A percentile compares a stretch with the other conserved stretches of the same genome.
Conservation (phyloP, 2,113 vertebrate species). For the Charadrius vociferus region DNA sequence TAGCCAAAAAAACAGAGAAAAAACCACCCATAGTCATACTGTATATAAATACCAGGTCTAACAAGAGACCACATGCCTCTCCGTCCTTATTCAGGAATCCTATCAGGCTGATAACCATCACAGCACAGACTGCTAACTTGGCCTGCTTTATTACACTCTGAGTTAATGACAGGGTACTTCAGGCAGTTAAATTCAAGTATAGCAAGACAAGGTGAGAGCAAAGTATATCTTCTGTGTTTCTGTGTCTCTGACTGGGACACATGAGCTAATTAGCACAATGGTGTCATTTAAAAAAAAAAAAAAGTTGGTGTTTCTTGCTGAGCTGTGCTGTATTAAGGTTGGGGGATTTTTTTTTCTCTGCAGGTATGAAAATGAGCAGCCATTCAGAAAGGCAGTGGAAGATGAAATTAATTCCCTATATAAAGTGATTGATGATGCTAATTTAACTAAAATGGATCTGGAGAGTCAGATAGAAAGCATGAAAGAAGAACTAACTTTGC, state of each 20-base stretch:
- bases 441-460: constrained; percentile 86
- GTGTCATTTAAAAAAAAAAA: neutral
- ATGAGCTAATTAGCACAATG: neutral
- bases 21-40: neutral
- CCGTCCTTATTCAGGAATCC: neutral
- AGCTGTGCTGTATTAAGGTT: neutral
- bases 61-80: neutral
- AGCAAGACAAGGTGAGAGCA: neutral
- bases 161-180: neutral
- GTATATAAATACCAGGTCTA: neutral
- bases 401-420: constrained; percentile 92
- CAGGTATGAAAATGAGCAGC: constrained; percentile 92
- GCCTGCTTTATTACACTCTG: neutral
- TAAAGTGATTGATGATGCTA: constrained; percentile 91
- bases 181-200: neutral
- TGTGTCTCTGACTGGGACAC: neutral
- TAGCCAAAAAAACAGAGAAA: neutral
- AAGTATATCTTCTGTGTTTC: neutral
- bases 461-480: constrained; percentile 88
- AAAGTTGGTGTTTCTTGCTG: neutral
- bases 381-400: constrained; percentile 88
- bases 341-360: neutral
- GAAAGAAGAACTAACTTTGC: constrained; percentile 82
- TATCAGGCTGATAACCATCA: neutral
- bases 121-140: neutral